Conservation (phyloP, 2,888 invertebrate species). For the Scaptomyza tumidula region DNA sequence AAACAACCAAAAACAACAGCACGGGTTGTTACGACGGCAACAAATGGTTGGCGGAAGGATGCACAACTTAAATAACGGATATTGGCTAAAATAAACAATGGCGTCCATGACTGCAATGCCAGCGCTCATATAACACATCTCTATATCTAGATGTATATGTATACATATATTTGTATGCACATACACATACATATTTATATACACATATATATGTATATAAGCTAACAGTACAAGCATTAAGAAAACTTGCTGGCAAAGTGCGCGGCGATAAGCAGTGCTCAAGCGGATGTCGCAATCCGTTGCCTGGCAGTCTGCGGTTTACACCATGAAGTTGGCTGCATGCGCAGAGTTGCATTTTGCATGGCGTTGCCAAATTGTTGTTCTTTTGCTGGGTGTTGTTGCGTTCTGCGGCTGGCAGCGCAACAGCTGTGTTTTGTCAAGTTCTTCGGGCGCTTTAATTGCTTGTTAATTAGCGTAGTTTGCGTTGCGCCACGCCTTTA, state of each 20-base stretch:
- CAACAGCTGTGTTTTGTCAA: constrained; percentile 68
- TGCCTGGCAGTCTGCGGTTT: constrained; percentile 50
- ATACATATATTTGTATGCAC: not conserved
- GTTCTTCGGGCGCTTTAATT: constrained; percentile 62
- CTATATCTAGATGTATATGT: constrained; percentile 8
- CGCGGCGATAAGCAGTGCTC: constrained; percentile 54
- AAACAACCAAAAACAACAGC: constrained; percentile 13
- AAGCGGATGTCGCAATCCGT: constrained; percentile 60
- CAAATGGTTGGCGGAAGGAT: constrained; percentile 75
- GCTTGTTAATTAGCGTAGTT: constrained; percentile 75
- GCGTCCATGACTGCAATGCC: constrained; percentile 48
- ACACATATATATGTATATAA: constrained; percentile 6
- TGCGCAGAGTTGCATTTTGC: constrained; percentile 39
- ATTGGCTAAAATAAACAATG: constrained; percentile 80
- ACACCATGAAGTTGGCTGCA: constrained; percentile 47
- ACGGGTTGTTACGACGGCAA: constrained; percentile 36
- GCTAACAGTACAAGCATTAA: constrained; percentile 37
- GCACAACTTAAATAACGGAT: constrained; percentile 77
- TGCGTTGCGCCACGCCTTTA: constrained; percentile 37
- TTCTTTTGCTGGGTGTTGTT: constrained; percentile 32
- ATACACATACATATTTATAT: not conserved
- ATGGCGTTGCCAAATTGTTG: constrained; percentile 47
- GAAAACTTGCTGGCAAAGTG: constrained; percentile 46
- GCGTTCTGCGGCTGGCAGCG: constrained; percentile 34
- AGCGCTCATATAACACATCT: constrained; percentile 29